Evolutionary conservation across 1,140 invertebrate species (phyloP), one percentile per base, ranked within the genome.

Genomic region (Drosophila cardini): DNA sequence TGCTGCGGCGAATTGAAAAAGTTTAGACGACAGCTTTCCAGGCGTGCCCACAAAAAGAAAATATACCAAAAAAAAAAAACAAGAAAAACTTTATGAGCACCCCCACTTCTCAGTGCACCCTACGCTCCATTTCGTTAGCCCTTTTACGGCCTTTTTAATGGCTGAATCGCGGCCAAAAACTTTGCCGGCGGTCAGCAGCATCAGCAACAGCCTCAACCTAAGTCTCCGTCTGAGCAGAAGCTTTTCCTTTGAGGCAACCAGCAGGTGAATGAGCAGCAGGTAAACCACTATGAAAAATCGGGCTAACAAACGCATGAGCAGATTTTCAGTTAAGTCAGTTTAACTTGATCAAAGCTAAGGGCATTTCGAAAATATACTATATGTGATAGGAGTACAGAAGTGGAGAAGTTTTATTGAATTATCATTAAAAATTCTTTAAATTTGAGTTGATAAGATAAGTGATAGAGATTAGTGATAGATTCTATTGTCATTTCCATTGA

Each of bases 121-220:
- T 16, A 40, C 72, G 36, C 30, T 34, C 36, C 55, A 26, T 64
- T 60, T 9, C 68, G 48, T 36, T 62, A 79, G 65, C 81, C 65
- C 76, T 87, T 87, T 87, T 80, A 87, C 73, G 73, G 67, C 70
- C 76, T 68, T 83, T 87, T 87, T 87, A 89, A 87, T 89, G 80
- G 72, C 84, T 40, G 68, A 56, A 50, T 63, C 67, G 82, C 75
- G 68, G 38, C 65, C 43, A 76, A 77, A 72, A 86, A 86, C 76
- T 78, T 87, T 78, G 60, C 73, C 72, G 68, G 72, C 72, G 84
- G 84, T 87, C 83, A 82, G 64, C 73, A 82, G 64, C 73, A 38
- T 36, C 40, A 73, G 43, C 18, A 15, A 7, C 26, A 36, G 21
- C 40, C 40, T 21, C 18, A 32, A 8, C 16, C 52, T 8, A 40